Base-by-base conservation (phyloP, 2,797 vertebrate species). In the Necrosyrtes monachus region DNA sequence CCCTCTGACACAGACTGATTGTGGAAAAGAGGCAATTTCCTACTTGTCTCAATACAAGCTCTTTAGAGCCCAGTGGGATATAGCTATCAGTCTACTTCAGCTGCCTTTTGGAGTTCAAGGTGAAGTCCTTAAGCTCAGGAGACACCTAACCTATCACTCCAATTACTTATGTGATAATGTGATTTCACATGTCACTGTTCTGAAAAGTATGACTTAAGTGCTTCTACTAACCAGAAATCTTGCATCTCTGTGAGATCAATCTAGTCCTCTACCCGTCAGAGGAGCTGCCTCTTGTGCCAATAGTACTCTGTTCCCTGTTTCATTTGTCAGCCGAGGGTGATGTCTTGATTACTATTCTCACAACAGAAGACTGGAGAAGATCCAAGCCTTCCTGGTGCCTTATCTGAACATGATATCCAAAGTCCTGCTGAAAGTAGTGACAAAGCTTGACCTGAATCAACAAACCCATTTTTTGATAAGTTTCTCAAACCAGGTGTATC, bases 341-440 rank as follows among this genome's bases (percentile, higher is more conserved):
- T 92, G 45, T 95, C 90, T 93, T 90, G 46, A 62, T 92, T 95
- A 76, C 93, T 95, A 41, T 78, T 79, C 73, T 88, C 80, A 90
- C 74, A 93, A 22, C 67, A 76, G 87, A 94, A 88, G 68, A 64
- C 73, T 94, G 92, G 78, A 94, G 75, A 83, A 54, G 48, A 62
- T 92, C 94, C 85, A 94, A 50, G 41, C 27, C 76, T 94, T 94
- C 60, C 59, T 80, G 62, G 69, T 96, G 90, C 67, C 82, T 90
- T 92, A 86, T 90, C 80, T 75, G 62, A 94, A 69, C 45, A 22
- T n/a, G 63, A 85, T 91, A 87, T 31, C 83, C 70, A 67, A 73
- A 73, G 74, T 84, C 59, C 63, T 73, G 43, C 35, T 92, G 74
- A 92, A 93, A 78, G 54, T 8, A 88, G 41, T 56, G 51, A 82